Percentiles rank a stretch among this genome's conserved stretches.
phyloP scores from a whole-genome alignment of 2,113 vertebrate genomes.

The Capra hircus region DNA sequence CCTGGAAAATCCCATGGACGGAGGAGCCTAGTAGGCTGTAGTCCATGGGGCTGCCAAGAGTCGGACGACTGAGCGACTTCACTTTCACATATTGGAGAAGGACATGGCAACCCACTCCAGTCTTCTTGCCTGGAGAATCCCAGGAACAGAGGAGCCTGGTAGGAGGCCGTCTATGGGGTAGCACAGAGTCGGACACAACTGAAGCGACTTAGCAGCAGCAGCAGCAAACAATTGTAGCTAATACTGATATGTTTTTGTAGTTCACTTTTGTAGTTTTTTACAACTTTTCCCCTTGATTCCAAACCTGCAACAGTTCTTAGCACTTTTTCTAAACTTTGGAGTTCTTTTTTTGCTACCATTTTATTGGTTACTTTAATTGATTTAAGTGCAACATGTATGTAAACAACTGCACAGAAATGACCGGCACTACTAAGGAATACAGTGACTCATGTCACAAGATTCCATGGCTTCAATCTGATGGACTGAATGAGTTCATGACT shows the following conservation, averaged over 20 bases:
- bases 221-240: background rate
- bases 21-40: no score
- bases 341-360: background rate
- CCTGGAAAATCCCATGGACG: no score
- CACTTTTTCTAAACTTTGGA: background rate
- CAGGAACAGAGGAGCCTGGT: no score
- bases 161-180: no score
- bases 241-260: background rate
- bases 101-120: no score
- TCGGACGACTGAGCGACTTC: no score
- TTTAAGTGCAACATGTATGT: background rate
- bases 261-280: background rate
- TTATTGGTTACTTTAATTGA: background rate
- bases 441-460: background rate
- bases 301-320: background rate
- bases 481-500: background rate
- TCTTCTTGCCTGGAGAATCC: no score
- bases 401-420: slow-evolving; percentile 19
- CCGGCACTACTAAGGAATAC: slow-evolving; percentile 23
- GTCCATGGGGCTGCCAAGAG: no score
- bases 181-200: no score
- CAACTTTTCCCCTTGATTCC: background rate
- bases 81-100: no score
- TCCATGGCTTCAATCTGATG: background rate
- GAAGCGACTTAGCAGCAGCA: no score